phyloP scores from a whole-genome alignment of 2,113 vertebrate genomes.

The Galemys pyrenaicus region DNA sequence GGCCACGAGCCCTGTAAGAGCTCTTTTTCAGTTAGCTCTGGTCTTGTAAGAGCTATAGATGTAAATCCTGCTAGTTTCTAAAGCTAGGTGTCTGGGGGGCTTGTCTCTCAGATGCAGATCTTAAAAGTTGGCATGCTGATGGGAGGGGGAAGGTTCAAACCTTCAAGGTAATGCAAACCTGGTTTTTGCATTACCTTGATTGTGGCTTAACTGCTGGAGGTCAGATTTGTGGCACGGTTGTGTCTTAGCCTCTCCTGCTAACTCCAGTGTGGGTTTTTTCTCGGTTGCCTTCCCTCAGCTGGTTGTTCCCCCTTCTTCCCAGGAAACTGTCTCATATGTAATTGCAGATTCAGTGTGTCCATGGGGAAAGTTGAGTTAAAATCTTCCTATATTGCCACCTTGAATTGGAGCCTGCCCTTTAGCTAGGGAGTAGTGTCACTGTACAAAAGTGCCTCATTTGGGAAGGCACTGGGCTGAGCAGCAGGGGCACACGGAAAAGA shows the following conservation, averaged over 20 bases:
- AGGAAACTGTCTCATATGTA: not conserved
- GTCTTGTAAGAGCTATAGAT: not conserved
- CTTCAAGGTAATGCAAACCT: not conserved
- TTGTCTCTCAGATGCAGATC: not conserved
- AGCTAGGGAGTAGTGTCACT: not conserved
- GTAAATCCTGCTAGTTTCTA: not conserved
- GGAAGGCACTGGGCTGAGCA: not conserved
- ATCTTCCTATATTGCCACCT: not conserved
- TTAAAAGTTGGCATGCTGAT: not conserved
- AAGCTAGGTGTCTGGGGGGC: not conserved
- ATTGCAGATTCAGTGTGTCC: not conserved
- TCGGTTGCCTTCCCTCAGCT: not conserved
- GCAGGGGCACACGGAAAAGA: not conserved
- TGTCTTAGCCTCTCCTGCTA: not conserved
- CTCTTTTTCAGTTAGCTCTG: not conserved
- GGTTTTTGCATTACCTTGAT: not conserved
- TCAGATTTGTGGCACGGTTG: not conserved
- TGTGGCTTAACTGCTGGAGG: not conserved
- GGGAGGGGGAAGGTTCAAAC: not conserved
- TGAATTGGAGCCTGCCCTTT: not conserved
- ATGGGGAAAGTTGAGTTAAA: not conserved
- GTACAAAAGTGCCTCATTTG: not conserved
- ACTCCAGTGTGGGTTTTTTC: not conserved
- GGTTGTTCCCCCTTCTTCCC: not conserved
- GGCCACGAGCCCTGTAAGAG: fast-evolving